Conservation (phyloP, 2,888 invertebrate genomes). For the Philopedon plagiatum region DNA sequence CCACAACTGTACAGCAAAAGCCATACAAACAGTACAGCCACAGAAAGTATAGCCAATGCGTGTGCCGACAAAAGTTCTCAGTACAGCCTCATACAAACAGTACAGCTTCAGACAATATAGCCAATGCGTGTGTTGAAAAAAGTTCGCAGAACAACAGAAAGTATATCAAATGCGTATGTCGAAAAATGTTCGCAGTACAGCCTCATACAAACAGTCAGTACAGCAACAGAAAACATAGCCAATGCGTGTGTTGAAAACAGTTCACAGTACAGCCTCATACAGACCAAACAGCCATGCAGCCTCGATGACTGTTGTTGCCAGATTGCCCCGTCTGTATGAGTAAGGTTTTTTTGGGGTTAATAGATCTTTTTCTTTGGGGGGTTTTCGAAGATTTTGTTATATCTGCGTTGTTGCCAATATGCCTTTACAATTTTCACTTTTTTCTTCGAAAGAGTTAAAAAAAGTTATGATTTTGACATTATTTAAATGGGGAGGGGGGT, state of each 20-base stretch:
- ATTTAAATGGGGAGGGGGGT: no score
- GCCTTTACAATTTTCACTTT: no score
- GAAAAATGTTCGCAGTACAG: no score
- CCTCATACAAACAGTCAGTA: constrained; percentile 1
- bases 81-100: constrained; percentile 24
- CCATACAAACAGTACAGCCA: constrained; percentile 20
- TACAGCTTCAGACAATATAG: no score
- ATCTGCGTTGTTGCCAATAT: no score
- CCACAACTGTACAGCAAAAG: constrained; percentile 24
- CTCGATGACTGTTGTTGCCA: constrained; percentile 13
- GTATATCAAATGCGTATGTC: no score
- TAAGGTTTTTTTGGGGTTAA: constrained; percentile 24
- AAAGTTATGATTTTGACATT: no score
- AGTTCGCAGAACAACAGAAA: no score
- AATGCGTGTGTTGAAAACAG: not conserved
- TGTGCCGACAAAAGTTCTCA: constrained; percentile 1
- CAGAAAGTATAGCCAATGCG: constrained; percentile 13
- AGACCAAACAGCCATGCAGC: constrained; percentile 28
- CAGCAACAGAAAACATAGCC: constrained; percentile 12
- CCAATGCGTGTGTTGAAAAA: no score
- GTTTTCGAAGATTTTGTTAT: not conserved
- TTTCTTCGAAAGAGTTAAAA: no score
- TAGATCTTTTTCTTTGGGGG: not conserved
- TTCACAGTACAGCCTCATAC: constrained; percentile 20
- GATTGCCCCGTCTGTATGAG: constrained; percentile 35